Evolutionary conservation across 2,888 invertebrate genomes (phyloP).

Genomic region (Fragum whitleyi): DNA sequence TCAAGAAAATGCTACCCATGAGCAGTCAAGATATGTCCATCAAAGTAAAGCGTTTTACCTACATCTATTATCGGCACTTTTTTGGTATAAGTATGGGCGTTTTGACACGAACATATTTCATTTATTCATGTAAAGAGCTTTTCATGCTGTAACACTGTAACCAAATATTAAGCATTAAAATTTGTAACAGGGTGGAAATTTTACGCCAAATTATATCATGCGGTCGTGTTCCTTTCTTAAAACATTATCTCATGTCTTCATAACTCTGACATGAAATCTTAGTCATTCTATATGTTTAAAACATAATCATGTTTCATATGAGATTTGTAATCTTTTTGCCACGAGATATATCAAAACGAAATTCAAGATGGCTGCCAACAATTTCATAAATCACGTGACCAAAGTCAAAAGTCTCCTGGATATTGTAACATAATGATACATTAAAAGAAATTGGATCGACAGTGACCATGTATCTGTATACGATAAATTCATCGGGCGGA

Average conservation of each 20-base stretch:
- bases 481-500: too few species aligned
- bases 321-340: not conserved
- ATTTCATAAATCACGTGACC: conserved; percentile 12
- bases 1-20: too few species aligned
- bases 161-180: not conserved
- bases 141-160: not conserved
- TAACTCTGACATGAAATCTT: not conserved
- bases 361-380: conserved; percentile 11
- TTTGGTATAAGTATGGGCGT: not conserved
- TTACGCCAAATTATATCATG: conserved; percentile 1
- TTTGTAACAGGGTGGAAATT: conserved; percentile 1
- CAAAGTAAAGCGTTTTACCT: too few species aligned
- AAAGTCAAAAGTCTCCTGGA: not conserved
- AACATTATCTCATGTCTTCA: not conserved
- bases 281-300: conserved; percentile 4
- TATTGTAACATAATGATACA: conserved; percentile 3
- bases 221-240: not conserved
- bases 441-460: not conserved
- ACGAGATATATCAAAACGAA: conserved; percentile 14
- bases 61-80: not conserved
- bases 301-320: conserved; percentile 10
- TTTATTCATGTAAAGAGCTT: not conserved
- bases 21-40: too few species aligned
- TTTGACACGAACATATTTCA: not conserved
- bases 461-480: too few species aligned